These are phyloP conservation scores for Syrmaticus mikado DNA, from an alignment of 2,113 vertebrate genomes.

Conservation along the genomic window DNA sequence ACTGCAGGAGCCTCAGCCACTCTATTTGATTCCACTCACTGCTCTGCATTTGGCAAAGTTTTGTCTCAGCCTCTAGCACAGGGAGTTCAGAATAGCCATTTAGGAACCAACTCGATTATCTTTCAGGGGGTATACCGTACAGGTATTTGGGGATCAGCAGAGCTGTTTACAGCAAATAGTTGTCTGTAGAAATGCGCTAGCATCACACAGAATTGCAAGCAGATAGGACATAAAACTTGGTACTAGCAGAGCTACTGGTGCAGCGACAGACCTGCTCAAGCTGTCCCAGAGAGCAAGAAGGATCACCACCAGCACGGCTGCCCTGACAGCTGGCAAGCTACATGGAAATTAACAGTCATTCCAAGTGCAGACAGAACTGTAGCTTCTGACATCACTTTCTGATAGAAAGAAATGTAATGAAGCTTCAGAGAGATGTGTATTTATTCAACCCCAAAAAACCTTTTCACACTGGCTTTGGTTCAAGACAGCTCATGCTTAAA, in stretches of 20 bases:
- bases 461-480: conserved; percentile 17
- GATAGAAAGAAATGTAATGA: background rate
- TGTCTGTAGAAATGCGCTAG: background rate
- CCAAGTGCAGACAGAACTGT: background rate
- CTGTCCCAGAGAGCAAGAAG: background rate
- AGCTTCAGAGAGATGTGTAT: background rate
- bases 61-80: background rate
- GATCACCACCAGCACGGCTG: background rate
- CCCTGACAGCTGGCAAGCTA: background rate
- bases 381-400: background rate
- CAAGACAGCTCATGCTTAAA: conserved; percentile 42
- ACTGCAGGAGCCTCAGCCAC: background rate
- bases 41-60: background rate
- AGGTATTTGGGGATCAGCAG: background rate
- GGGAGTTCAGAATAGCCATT: background rate
- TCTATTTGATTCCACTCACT: background rate
- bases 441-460: background rate
- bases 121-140: background rate
- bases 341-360: background rate
- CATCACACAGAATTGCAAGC: background rate
- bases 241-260: background rate
- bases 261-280: background rate
- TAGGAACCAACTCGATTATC: background rate
- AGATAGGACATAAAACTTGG: background rate
- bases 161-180: background rate